These are phyloP conservation scores for Drosophila athabasca DNA, from an alignment of 1,140 invertebrate genomes.

Conservation along the genomic window DNA sequence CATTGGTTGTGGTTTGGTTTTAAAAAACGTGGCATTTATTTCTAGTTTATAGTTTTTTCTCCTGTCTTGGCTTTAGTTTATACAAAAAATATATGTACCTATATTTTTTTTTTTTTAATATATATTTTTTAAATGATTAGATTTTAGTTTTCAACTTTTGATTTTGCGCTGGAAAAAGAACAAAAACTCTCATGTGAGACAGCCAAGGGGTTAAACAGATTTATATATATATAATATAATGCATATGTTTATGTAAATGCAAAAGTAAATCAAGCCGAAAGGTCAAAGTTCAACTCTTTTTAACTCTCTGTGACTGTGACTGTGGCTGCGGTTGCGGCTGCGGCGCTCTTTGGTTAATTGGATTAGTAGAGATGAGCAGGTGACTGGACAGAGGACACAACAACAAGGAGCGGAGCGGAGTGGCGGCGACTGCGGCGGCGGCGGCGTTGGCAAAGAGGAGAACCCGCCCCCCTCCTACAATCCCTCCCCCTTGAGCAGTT, in stretches of 20 bases:
- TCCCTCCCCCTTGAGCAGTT: slow-evolving; percentile 25
- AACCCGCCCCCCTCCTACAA: slow-evolving; percentile 19
- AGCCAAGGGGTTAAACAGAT: slow-evolving; percentile 9
- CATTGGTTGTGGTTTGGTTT: slow-evolving; percentile 65
- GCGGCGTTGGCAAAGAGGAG: background rate
- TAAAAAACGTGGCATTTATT: slow-evolving; percentile 74
- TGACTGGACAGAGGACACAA: slow-evolving; percentile 2
- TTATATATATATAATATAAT: slow-evolving; percentile 10
- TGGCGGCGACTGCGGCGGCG: no score
- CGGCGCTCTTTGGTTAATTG: slow-evolving; percentile 73
- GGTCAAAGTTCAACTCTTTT: slow-evolving; percentile 21
- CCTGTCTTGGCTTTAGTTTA: slow-evolving; percentile 40
- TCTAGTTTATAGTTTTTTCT: slow-evolving; percentile 38
- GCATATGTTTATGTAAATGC: slow-evolving; percentile 52
- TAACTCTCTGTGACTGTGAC: background rate
- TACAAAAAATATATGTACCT: slow-evolving; percentile 50
- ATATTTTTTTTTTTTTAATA: slow-evolving; percentile 12
- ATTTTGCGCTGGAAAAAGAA: slow-evolving; percentile 58
- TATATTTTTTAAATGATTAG: slow-evolving; percentile 35
- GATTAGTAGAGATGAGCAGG: slow-evolving; percentile 57
- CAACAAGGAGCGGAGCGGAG: background rate
- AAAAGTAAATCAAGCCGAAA: slow-evolving; percentile 36
- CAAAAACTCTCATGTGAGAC: slow-evolving; percentile 29
- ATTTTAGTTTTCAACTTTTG: slow-evolving; percentile 59
- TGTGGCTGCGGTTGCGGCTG: background rate